phyloP scores from a whole-genome alignment of 1,140 invertebrate species.

The Macrobrachium rosenbergii region DNA sequence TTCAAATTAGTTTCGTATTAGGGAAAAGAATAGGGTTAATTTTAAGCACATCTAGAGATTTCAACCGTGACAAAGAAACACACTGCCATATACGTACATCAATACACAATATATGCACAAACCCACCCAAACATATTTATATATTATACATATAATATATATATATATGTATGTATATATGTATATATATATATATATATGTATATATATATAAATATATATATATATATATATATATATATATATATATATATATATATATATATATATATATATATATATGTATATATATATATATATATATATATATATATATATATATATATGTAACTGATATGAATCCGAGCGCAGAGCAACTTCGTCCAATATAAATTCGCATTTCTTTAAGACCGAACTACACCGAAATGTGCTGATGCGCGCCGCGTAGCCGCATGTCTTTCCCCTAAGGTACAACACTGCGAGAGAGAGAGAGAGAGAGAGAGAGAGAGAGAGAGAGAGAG shows the following conservation, averaged over 20 bases:
- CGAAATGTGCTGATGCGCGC: too few relatives aligned
- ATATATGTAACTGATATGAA: too few relatives aligned
- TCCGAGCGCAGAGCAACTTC: neutral
- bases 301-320: neutral
- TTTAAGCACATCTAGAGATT: too few relatives aligned
- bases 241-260: neutral
- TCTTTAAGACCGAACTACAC: too few relatives aligned
- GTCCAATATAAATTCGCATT: too few relatives aligned
- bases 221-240: constrained; percentile 2
- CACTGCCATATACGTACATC: neutral
- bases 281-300: constrained; percentile 3
- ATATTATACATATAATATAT: neutral
- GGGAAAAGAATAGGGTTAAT: too few relatives aligned
- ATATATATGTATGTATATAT: neutral
- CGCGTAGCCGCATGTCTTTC: too few relatives aligned
- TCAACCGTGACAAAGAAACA: too few relatives aligned
- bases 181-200: neutral
- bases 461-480: too few relatives aligned
- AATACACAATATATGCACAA: neutral
- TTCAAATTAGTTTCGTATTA: too few relatives aligned
- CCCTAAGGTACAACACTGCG: too few relatives aligned
- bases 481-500: too few relatives aligned
- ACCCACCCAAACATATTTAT: neutral
- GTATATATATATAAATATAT: neutral
- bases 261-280: constrained; percentile 10